A percentile compares a stretch with the other conserved stretches of the same genome.
Conservation (phyloP, 2,113 vertebrate species). For the Struthio camelus region DNA sequence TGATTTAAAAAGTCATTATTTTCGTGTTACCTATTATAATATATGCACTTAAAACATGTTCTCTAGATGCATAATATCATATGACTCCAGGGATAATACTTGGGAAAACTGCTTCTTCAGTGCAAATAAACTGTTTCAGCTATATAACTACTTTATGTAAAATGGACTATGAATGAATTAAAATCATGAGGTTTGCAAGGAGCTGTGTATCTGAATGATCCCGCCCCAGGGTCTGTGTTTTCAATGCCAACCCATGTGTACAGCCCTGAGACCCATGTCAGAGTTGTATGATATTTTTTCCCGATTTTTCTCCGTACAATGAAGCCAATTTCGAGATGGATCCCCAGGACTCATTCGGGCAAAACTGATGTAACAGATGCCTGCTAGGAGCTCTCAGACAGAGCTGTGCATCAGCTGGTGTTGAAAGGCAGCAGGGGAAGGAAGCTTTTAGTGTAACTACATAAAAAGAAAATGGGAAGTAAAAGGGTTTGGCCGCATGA, state of each 20-base stretch:
- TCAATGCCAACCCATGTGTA: not conserved
- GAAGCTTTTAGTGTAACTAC: not conserved
- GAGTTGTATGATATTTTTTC: not conserved
- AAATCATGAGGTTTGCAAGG: not conserved
- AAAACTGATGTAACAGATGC: not conserved
- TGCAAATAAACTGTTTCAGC: not conserved
- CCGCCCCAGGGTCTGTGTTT: not conserved
- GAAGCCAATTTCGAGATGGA: not conserved
- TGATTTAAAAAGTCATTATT: not conserved
- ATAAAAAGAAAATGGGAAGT: not conserved
- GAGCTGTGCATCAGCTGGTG: too few relatives aligned
- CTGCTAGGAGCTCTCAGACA: not conserved
- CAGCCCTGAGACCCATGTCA: accelerated
- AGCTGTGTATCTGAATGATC: not conserved
- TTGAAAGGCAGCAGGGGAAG: not conserved
- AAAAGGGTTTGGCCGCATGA: conserved; percentile 40
- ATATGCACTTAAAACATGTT: not conserved
- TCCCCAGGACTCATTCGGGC: not conserved
- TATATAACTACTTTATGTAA: not conserved
- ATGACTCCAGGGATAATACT: not conserved
- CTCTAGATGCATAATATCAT: not conserved
- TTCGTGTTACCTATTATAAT: not conserved
- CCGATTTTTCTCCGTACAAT: not conserved
- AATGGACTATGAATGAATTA: not conserved
- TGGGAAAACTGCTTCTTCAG: not conserved